phyloP scores from a whole-genome alignment of 2,888 invertebrate genomes.

The Hirtodrosophila trivittata region DNA sequence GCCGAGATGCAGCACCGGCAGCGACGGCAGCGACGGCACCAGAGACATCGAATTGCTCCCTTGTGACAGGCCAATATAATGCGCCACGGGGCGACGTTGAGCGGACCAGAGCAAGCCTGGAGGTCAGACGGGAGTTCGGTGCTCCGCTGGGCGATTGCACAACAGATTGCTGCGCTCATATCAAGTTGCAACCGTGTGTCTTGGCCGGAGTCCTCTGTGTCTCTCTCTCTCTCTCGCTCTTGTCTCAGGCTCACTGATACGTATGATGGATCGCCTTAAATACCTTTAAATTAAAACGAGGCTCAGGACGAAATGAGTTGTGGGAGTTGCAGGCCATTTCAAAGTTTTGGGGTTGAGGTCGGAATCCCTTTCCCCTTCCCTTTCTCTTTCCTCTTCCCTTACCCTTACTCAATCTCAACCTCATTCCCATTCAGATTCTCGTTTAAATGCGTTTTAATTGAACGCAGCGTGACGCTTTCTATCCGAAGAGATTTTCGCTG shows the following conservation, averaged over 20 bases:
- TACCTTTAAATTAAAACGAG: conserved; percentile 83
- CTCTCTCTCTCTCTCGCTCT: conserved; percentile 14
- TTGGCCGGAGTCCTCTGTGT: background rate
- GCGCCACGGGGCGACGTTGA: conserved; percentile 80
- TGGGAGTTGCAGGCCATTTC: conserved; percentile 30
- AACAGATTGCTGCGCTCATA: conserved; percentile 82
- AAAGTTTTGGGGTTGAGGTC: conserved; percentile 7
- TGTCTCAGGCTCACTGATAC: conserved; percentile 59
- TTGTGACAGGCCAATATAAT: conserved; percentile 84
- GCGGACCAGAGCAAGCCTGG: conserved; percentile 4
- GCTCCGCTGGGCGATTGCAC: conserved; percentile 70
- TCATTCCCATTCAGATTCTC: conserved; percentile 9
- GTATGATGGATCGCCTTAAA: conserved; percentile 83
- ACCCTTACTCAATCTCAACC: conserved; percentile 3
- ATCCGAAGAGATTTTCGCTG: conserved; percentile 14
- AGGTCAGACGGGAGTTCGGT: conserved; percentile 1
- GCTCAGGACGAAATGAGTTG: conserved; percentile 70
- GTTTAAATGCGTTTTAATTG: conserved; percentile 81
- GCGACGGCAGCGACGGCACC: conserved; percentile 42
- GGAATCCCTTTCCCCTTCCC: background rate
- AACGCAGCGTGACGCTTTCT: conserved; percentile 56
- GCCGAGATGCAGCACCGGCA: conserved; percentile 40
- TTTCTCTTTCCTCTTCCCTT: background rate
- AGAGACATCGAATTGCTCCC: conserved; percentile 83
- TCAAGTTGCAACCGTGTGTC: conserved; percentile 77